These are phyloP conservation scores for Drosophila dunni DNA, from an alignment of 1,140 invertebrate genomes.

Conservation along the genomic window DNA sequence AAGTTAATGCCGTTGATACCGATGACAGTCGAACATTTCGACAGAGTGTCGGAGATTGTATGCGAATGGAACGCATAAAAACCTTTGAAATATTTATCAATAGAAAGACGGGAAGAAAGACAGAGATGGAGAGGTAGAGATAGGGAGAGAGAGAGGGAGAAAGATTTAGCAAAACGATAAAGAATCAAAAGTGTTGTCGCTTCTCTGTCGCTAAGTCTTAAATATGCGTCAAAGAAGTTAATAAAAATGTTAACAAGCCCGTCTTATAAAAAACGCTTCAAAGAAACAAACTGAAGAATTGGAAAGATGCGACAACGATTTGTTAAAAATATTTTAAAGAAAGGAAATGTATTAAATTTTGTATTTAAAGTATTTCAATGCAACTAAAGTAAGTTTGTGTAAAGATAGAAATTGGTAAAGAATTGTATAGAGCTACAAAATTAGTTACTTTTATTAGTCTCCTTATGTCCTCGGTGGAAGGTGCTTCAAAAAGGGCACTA, in stretches of 20 bases:
- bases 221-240: slow-evolving; percentile 49
- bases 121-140: slow-evolving; percentile 13
- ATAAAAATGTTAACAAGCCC: slow-evolving; percentile 59
- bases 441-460: too few relatives aligned
- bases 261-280: slow-evolving; percentile 21
- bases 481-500: too few relatives aligned
- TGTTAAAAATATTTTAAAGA: background rate
- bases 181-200: slow-evolving; percentile 48
- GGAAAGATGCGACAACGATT: background rate
- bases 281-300: background rate
- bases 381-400: too few relatives aligned
- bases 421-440: too few relatives aligned
- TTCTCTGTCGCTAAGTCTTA: slow-evolving; percentile 40
- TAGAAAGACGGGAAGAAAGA: slow-evolving; percentile 38
- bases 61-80: slow-evolving; percentile 53
- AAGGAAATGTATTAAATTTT: background rate
- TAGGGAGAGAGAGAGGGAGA: slow-evolving; percentile 25
- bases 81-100: slow-evolving; percentile 62
- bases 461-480: too few relatives aligned
- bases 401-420: too few relatives aligned
- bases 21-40: slow-evolving; percentile 23
- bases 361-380: too few relatives aligned
- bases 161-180: slow-evolving; percentile 40
- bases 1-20: slow-evolving; percentile 45
- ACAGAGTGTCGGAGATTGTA: slow-evolving; percentile 5